Percentiles rank a stretch among this genome's conserved stretches.
Evolutionary conservation across 2,797 vertebrate genomes (phyloP).

Genomic region (Geotrypetes seraphini): DNA sequence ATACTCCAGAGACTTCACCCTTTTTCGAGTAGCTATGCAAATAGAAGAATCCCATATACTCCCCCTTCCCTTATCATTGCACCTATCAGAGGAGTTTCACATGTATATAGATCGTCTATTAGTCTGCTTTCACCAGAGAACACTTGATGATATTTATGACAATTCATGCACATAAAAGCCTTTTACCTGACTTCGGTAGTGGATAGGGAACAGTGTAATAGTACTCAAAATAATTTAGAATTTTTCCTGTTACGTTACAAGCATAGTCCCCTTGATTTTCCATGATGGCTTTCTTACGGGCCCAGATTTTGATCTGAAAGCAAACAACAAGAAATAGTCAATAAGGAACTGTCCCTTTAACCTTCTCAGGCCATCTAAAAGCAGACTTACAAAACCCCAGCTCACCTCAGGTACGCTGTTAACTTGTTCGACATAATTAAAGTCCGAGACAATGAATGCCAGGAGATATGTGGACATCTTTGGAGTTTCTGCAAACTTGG

Average conservation of each 20-base stretch:
- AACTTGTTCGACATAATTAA: slow-evolving; percentile 13
- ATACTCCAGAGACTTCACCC: no score
- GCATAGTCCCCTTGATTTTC: slow-evolving; percentile 59
- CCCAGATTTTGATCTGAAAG: slow-evolving; percentile 79
- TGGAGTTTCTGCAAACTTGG: slow-evolving; percentile 56
- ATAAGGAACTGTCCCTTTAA: neutral
- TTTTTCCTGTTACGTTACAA: slow-evolving; percentile 51
- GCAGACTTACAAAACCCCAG: no score
- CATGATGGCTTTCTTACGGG: slow-evolving; percentile 53
- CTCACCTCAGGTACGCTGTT: neutral
- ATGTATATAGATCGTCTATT: no score
- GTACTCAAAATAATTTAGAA: slow-evolving; percentile 62
- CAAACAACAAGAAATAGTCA: neutral
- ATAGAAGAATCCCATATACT: no score
- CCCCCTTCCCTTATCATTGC: no score
- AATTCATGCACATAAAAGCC: no score
- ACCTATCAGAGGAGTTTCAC: no score
- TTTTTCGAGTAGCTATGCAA: no score
- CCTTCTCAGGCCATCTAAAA: no score
- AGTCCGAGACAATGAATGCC: slow-evolving; percentile 80
- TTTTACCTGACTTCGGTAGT: slow-evolving; percentile 72
- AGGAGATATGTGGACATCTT: slow-evolving; percentile 87
- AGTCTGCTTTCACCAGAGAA: no score
- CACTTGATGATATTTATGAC: no score
- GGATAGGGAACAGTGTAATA: slow-evolving; percentile 70